Evolutionary conservation across 2,888 invertebrate species (phyloP), one percentile per base, ranked within the genome.

Genomic region (Leptopilina syphax): DNA sequence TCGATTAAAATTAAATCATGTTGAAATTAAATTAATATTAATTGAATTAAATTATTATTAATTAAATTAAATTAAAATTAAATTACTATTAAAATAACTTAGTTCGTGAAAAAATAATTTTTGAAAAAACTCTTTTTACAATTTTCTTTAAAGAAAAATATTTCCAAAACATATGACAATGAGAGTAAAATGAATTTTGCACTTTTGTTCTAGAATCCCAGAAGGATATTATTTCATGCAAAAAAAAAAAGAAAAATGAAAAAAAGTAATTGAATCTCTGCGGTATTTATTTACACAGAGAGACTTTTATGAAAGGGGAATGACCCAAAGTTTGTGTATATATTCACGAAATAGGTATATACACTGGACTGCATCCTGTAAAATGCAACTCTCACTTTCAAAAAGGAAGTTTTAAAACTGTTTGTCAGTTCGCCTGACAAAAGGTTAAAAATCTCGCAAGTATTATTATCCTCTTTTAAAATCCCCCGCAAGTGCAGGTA

Each of bases 371-470:
- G 68, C 68, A 68, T 68, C 47, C 68, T 68, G 44, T 47, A 10
- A 68, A 68, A 68, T 68, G 68, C 68, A 68, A 47, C 68, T 68
- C 47, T 68, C 68, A 47, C 68, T 68, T 68, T 68, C 47, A 18
- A 68, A 65, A 34, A 65, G 65, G 67, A 18, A 68, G 18, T 18
- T 68, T 44, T n/a, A 68, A 68, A 47, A 68, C n/a, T 34, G 34
- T 34, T 34, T 47, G 3, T 68, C 47, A 4, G 47, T 10, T n/a
- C 68, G 8, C 47, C 47, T 34, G 68, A 68, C 68, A 68, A 18
- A 68, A 68, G 68, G 47, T 68, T 47, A 68, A 50, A 68, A 34
- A 34, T 34, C 8, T 44, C 47, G 10, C 27, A 65, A 65, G 10
- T 34, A 5, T 9, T 9, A 47, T 65, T 34, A 34, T 34, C 34